These are phyloP conservation scores for Crotophaga sulcirostris DNA, from an alignment of 2,113 vertebrate species.

Conservation along the genomic window DNA sequence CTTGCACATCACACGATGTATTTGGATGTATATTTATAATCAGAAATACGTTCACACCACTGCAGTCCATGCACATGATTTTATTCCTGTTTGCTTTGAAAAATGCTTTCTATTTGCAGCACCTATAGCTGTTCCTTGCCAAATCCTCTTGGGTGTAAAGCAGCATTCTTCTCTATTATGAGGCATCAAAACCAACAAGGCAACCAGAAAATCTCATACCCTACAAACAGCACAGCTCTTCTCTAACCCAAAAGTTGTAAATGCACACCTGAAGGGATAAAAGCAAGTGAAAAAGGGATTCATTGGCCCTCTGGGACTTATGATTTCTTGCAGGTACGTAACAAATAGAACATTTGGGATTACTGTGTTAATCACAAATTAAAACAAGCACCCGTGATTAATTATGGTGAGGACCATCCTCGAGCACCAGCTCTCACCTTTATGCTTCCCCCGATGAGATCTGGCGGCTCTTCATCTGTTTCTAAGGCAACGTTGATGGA, in stretches of 20 bases:
- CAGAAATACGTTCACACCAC: neutral
- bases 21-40: neutral
- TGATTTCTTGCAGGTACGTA: neutral
- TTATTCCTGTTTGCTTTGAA: neutral
- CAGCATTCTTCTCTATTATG: neutral
- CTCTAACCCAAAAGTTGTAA: neutral
- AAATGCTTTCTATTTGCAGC: neutral
- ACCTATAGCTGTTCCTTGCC: slow-evolving; percentile 16
- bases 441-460: slow-evolving; percentile 96
- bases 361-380: neutral
- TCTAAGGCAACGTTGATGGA: slow-evolving; percentile 98
- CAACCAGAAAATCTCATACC: neutral
- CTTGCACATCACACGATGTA: neutral
- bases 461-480: slow-evolving; percentile 96
- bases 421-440: slow-evolving; percentile 84
- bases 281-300: neutral
- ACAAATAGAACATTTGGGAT: neutral
- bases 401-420: neutral
- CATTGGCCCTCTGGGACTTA: neutral
- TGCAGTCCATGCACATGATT: neutral
- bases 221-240: neutral
- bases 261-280: neutral
- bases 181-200: slow-evolving; percentile 6
- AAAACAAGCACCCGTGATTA: neutral
- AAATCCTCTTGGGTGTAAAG: neutral